A percentile compares a stretch with the other conserved stretches of the same genome.
Conservation (phyloP, 1,140 invertebrate genomes). For the Hylaeus volcanicus region DNA sequence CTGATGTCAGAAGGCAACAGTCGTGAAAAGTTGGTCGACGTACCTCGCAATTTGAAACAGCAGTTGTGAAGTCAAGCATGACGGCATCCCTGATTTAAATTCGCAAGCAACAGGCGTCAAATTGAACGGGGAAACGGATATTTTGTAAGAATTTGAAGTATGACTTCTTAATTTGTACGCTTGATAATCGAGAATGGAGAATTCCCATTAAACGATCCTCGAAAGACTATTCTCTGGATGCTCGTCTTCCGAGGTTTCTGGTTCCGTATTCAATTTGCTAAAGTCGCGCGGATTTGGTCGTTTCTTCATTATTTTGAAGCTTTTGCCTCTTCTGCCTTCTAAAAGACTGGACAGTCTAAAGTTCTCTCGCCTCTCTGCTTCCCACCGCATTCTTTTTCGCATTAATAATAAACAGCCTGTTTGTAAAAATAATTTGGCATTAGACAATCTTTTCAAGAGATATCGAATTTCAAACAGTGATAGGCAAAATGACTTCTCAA, state of each 20-base stretch:
- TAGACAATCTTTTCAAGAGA: slow-evolving; percentile 3
- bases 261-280: slow-evolving; percentile 78
- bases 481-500: too few relatives aligned
- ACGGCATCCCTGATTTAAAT: neutral
- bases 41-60: neutral
- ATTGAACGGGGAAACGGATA: neutral
- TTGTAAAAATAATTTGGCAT: slow-evolving; percentile 27
- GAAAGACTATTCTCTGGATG: slow-evolving; percentile 69
- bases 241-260: slow-evolving; percentile 78
- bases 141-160: neutral
- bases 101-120: neutral
- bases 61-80: neutral
- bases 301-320: slow-evolving; percentile 74
- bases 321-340: slow-evolving; percentile 67
- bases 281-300: slow-evolving; percentile 78
- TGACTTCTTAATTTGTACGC: neutral
- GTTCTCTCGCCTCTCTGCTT: slow-evolving; percentile 74
- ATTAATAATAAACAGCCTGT: slow-evolving; percentile 75
- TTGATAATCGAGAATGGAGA: neutral
- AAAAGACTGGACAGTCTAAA: slow-evolving; percentile 75
- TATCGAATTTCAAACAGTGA: too few relatives aligned
- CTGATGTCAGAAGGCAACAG: slow-evolving; percentile 1
- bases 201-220: slow-evolving; percentile 68
- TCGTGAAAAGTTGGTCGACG: neutral
- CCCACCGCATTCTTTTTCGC: slow-evolving; percentile 74